Conservation (phyloP, 2,888 invertebrate species). For the Spicauda simplicius region DNA sequence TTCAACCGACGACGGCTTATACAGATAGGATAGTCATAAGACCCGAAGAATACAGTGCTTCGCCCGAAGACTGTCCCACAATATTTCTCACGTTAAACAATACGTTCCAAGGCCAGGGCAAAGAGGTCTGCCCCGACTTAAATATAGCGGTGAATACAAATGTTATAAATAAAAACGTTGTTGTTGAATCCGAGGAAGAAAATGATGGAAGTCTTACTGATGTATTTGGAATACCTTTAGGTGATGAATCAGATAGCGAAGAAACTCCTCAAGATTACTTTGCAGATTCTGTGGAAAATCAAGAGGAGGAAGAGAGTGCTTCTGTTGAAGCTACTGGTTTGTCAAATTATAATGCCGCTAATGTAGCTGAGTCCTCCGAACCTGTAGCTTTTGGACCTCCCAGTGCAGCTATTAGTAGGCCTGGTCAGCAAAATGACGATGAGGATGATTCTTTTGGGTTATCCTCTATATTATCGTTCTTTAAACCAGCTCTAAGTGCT, state of each 20-base stretch:
- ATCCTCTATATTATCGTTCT: slow-evolving; percentile 71
- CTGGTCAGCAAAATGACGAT: slow-evolving; percentile 56
- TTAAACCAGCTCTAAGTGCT: slow-evolving; percentile 79
- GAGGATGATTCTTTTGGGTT: slow-evolving; percentile 80
- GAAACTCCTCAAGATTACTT: slow-evolving; percentile 63
- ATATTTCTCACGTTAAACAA: slow-evolving; percentile 83
- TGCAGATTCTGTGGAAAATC: slow-evolving; percentile 58
- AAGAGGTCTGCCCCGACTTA: slow-evolving; percentile 88
- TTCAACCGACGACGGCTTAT: slow-evolving; percentile 67
- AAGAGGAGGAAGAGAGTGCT: slow-evolving; percentile 64
- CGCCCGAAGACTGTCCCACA: slow-evolving; percentile 81
- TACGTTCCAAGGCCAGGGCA: slow-evolving; percentile 82
- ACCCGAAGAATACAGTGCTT: slow-evolving; percentile 75
- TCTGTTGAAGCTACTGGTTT: slow-evolving; percentile 67
- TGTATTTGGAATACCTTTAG: slow-evolving; percentile 64
- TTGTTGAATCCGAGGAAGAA: slow-evolving; percentile 75
- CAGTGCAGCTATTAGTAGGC: slow-evolving; percentile 55
- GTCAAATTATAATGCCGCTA: slow-evolving; percentile 67
- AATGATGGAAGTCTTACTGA: slow-evolving; percentile 63
- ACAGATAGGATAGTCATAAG: slow-evolving; percentile 78
- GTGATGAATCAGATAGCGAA: slow-evolving; percentile 65
- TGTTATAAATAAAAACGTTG: slow-evolving; percentile 85
- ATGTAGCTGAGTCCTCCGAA: slow-evolving; percentile 60
- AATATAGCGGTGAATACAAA: slow-evolving; percentile 89
- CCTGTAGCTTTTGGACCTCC: slow-evolving; percentile 54